Evolutionary conservation across 2,888 invertebrate genomes (phyloP).

Genomic region (Drosophila colorata): DNA sequence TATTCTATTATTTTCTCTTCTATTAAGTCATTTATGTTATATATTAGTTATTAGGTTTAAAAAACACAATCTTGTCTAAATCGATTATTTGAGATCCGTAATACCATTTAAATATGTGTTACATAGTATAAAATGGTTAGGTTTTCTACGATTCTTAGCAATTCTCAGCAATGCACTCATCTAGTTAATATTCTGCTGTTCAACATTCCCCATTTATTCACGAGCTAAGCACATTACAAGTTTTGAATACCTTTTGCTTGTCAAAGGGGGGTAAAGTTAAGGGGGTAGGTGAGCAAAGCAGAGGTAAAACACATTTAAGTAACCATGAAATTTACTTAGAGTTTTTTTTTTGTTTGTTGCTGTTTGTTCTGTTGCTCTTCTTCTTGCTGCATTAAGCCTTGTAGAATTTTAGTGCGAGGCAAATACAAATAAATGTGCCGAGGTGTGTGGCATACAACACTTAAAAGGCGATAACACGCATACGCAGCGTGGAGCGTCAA

Average conservation of each 20-base stretch:
- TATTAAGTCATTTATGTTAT: too few relatives aligned
- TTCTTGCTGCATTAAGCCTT: constrained; percentile 30
- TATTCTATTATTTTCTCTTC: too few relatives aligned
- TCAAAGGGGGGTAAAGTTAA: neutral
- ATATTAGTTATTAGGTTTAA: too few relatives aligned
- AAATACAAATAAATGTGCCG: constrained; percentile 60
- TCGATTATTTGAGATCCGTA: too few relatives aligned
- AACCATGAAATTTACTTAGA: constrained; percentile 71
- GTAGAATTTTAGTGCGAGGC: constrained; percentile 59
- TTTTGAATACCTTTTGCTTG: constrained; percentile 23
- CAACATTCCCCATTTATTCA: constrained; percentile 11
- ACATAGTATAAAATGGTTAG: too few relatives aligned
- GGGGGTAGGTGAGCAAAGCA: constrained; percentile 14
- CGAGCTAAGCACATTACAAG: constrained; percentile 29
- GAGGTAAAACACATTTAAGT: constrained; percentile 58
- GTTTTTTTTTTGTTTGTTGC: constrained; percentile 30
- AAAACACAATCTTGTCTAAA: too few relatives aligned
- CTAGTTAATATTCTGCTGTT: constrained; percentile 18
- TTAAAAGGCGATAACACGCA: constrained; percentile 62
- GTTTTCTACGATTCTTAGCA: neutral
- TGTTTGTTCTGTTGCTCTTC: constrained; percentile 5
- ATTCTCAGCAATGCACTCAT: neutral
- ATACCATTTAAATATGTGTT: too few relatives aligned
- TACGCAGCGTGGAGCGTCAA: constrained; percentile 46
- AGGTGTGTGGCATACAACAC: constrained; percentile 61